phyloP scores from a whole-genome alignment of 2,888 invertebrate genomes.

The Drosophila quinaria region DNA sequence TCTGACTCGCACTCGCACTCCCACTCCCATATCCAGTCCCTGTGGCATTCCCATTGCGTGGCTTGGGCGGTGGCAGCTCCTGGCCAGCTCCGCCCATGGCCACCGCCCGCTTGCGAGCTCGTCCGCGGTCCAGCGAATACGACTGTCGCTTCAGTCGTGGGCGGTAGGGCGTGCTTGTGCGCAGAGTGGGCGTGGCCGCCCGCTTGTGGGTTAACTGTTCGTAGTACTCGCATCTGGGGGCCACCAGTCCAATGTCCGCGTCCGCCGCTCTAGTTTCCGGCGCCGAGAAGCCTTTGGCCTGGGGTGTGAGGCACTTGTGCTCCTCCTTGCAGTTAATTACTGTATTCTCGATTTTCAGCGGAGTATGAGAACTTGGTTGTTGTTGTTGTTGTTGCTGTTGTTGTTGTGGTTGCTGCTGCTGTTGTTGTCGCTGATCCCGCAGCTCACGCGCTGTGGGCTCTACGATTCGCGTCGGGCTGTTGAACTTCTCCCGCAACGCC shows the following conservation, averaged over 20 bases:
- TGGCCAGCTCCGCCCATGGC: slow-evolving; percentile 50
- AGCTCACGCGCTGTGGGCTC: slow-evolving; percentile 61
- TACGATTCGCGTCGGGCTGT: slow-evolving; percentile 77
- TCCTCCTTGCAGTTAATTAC: not conserved
- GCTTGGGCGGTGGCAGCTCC: slow-evolving; percentile 80
- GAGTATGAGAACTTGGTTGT: not conserved
- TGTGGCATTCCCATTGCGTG: slow-evolving; percentile 55
- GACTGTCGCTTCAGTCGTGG: slow-evolving; percentile 55
- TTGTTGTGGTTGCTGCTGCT: too few relatives aligned
- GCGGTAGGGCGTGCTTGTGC: slow-evolving; percentile 14
- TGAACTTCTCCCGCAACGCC: slow-evolving; percentile 82
- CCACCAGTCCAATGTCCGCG: slow-evolving; percentile 82
- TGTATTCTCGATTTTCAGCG: not conserved
- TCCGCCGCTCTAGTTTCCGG: slow-evolving; percentile 83
- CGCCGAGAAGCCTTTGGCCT: slow-evolving; percentile 75
- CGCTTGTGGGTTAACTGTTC: slow-evolving; percentile 72
- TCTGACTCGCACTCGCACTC: slow-evolving; percentile 7
- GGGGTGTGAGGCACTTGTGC: slow-evolving; percentile 44
- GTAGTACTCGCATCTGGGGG: slow-evolving; percentile 82
- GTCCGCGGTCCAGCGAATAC: slow-evolving; percentile 78
- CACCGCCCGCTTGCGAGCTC: slow-evolving; percentile 59
- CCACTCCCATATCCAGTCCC: too few relatives aligned
- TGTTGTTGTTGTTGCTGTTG: too few relatives aligned
- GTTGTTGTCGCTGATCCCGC: slow-evolving; percentile 40
- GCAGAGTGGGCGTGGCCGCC: slow-evolving; percentile 30